Evolutionary conservation across 1,140 invertebrate genomes (phyloP).

Genomic region (Atta texana): DNA sequence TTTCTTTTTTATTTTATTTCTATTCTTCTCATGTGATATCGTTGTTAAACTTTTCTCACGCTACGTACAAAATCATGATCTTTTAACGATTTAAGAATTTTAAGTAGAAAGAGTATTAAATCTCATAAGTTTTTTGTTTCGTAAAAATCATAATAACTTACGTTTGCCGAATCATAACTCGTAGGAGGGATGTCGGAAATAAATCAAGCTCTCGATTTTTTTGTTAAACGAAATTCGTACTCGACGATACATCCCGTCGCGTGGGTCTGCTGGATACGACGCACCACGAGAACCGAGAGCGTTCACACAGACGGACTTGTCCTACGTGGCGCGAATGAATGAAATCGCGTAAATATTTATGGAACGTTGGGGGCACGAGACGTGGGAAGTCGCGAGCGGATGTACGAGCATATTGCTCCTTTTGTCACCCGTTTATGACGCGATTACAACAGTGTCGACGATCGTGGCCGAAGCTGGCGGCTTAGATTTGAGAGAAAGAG

Average conservation of each 20-base stretch:
- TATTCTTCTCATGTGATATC: slow-evolving; percentile 14
- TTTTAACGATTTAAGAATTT: not conserved
- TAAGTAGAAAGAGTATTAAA: not conserved
- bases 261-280: slow-evolving; percentile 70
- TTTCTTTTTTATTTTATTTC: not conserved
- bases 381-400: slow-evolving; percentile 68
- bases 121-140: not conserved
- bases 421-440: slow-evolving; percentile 79
- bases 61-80: not conserved
- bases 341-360: slow-evolving; percentile 82
- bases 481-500: slow-evolving; percentile 33
- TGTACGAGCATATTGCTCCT: slow-evolving; percentile 74
- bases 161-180: not conserved
- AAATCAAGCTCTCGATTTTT: slow-evolving; percentile 38
- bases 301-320: slow-evolving; percentile 69
- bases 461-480: not conserved
- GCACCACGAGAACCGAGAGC: slow-evolving; percentile 56
- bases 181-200: not conserved
- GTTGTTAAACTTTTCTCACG: not conserved
- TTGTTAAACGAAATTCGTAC: slow-evolving; percentile 15
- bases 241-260: slow-evolving; percentile 72
- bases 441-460: slow-evolving; percentile 76
- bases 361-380: slow-evolving; percentile 70
- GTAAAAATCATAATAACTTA: not conserved
- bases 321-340: slow-evolving; percentile 77